A percentile compares a stretch with the other conserved stretches of the same genome.
Conservation (phyloP, 2,113 vertebrate genomes). For the Chinchilla lanigera region DNA sequence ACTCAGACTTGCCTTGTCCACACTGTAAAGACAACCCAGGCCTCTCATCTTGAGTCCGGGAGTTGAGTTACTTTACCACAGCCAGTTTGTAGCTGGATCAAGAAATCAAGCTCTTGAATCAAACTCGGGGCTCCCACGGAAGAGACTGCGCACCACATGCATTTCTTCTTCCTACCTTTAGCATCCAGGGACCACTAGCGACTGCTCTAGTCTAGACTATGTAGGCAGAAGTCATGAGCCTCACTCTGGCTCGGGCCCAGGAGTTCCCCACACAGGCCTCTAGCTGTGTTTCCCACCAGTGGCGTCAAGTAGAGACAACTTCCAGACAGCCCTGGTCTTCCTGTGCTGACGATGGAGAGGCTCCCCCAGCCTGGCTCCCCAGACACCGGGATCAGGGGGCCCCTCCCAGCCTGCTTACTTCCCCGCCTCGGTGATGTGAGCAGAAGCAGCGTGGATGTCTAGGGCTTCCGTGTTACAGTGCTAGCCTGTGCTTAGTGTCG, state of each 20-base stretch:
- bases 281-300: background rate
- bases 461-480: background rate
- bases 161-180: background rate
- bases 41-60: background rate
- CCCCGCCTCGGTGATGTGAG: background rate
- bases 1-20: background rate
- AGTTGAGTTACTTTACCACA: background rate
- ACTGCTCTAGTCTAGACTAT: background rate
- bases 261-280: accelerated
- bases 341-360: background rate
- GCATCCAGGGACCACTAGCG: background rate
- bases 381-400: background rate
- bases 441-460: background rate
- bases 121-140: background rate
- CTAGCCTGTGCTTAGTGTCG: background rate
- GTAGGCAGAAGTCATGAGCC: background rate
- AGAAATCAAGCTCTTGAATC: background rate
- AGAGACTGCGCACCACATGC: background rate
- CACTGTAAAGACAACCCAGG: background rate
- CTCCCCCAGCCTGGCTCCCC: background rate
- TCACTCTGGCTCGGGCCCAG: background rate
- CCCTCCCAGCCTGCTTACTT: background rate
- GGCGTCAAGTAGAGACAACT: background rate
- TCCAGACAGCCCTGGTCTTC: background rate
- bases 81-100: background rate